Conservation (phyloP, 2,113 vertebrate genomes). For the Egretta garzetta region DNA sequence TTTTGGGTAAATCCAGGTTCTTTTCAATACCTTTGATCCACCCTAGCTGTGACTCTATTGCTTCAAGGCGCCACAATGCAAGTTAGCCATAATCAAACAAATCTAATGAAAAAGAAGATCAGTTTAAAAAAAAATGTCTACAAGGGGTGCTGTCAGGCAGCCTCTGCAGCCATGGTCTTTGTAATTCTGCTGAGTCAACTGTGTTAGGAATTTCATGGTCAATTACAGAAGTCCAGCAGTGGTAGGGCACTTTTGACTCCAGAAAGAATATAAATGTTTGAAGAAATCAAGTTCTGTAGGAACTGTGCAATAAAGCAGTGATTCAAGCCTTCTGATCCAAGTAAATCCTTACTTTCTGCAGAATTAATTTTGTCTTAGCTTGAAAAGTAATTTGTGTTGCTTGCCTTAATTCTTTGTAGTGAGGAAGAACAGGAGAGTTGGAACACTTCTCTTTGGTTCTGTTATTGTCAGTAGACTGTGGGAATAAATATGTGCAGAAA, state of each 20-base stretch:
- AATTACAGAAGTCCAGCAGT: not conserved
- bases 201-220: slow-evolving; percentile 13
- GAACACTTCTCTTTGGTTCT: not conserved
- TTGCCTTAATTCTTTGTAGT: slow-evolving; percentile 30
- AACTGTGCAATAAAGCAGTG: not conserved
- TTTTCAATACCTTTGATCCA: not conserved
- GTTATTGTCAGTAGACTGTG: not conserved
- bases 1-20: not conserved
- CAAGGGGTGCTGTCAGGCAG: not conserved
- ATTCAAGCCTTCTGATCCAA: not conserved
- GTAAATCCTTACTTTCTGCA: not conserved
- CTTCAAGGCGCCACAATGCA: not conserved
- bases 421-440: not conserved
- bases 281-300: slow-evolving; percentile 1
- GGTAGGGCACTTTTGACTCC: slow-evolving; percentile 5
- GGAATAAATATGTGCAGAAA: slow-evolving; percentile 1
- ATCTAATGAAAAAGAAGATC: not conserved
- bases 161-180: not conserved
- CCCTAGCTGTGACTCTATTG: not conserved
- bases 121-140: not conserved
- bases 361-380: slow-evolving; percentile 4
- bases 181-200: slow-evolving; percentile 8
- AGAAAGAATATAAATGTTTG: not conserved
- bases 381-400: slow-evolving; percentile 5
- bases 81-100: not conserved